These are phyloP conservation scores for Caenorhabditis macrosperma DNA, from an alignment of 2,888 invertebrate species.

Conservation along the genomic window DNA sequence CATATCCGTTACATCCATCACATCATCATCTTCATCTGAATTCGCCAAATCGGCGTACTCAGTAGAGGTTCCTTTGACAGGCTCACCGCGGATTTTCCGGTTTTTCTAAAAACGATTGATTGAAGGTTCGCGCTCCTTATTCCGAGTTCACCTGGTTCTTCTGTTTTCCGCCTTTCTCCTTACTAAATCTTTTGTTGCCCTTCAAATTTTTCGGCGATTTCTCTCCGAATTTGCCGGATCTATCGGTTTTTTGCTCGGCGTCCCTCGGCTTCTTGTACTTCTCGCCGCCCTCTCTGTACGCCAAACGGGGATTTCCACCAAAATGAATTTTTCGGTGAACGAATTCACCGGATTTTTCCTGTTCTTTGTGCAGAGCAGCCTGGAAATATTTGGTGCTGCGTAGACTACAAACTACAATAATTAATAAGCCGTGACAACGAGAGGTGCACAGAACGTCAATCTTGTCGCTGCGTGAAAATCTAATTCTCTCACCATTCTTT, in stretches of 20 bases:
- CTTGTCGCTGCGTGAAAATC: too few species aligned
- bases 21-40: slow-evolving; percentile 46
- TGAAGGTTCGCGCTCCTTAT: neutral
- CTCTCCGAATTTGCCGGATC: neutral
- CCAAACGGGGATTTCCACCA: slow-evolving; percentile 25
- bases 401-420: too few species aligned
- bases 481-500: slow-evolving; percentile 33
- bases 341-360: slow-evolving; percentile 19
- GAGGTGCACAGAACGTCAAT: too few species aligned
- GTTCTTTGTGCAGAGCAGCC: slow-evolving; percentile 10
- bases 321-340: slow-evolving; percentile 35
- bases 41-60: slow-evolving; percentile 49
- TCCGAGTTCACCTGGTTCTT: neutral
- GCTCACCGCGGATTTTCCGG: slow-evolving; percentile 21
- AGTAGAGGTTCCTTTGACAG: slow-evolving; percentile 50
- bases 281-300: slow-evolving; percentile 40
- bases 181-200: slow-evolving; percentile 9
- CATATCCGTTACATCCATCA: slow-evolving; percentile 55
- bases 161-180: slow-evolving; percentile 4
- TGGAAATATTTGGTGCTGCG: slow-evolving; percentile 16
- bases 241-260: neutral
- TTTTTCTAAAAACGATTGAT: slow-evolving; percentile 12
- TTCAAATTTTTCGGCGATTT: slow-evolving; percentile 8
- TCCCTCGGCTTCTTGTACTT: slow-evolving; percentile 22
- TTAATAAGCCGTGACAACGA: too few species aligned